A percentile compares a stretch with the other conserved stretches of the same genome.
phyloP scores from a whole-genome alignment of 2,797 vertebrate species.

The Zenarchopterus dispar region DNA sequence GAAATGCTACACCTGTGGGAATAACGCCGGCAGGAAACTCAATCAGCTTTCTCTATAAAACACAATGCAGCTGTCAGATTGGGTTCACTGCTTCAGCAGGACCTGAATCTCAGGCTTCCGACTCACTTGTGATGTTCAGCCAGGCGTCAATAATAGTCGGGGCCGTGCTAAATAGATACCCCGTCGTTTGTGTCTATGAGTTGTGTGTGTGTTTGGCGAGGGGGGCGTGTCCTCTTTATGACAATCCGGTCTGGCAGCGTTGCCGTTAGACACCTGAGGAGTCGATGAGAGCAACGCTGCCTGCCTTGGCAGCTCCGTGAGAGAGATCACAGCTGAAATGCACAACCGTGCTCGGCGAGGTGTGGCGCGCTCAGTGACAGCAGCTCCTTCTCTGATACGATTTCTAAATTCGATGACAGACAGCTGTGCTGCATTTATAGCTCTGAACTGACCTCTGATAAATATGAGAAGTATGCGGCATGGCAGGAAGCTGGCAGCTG shows the following conservation, averaged over 20 bases:
- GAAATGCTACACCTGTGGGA: slow-evolving; percentile 69
- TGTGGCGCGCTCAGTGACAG: slow-evolving; percentile 7
- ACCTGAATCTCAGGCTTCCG: slow-evolving; percentile 37
- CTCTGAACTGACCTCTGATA: slow-evolving; percentile 6
- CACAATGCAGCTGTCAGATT: slow-evolving; percentile 64
- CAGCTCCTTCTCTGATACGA: slow-evolving; percentile 20
- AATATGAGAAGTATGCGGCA: slow-evolving; percentile 16
- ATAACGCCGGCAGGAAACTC: slow-evolving; percentile 49
- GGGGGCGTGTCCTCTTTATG: neutral
- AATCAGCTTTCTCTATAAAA: slow-evolving; percentile 37
- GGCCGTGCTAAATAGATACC: slow-evolving; percentile 32
- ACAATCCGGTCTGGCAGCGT: slow-evolving; percentile 31
- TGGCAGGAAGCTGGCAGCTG: slow-evolving; percentile 25
- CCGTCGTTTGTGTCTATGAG: slow-evolving; percentile 27
- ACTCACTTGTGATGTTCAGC: slow-evolving; percentile 56
- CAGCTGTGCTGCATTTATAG: slow-evolving; percentile 25
- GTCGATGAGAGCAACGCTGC: slow-evolving; percentile 23
- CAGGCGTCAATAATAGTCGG: slow-evolving; percentile 19
- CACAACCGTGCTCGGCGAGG: slow-evolving; percentile 21
- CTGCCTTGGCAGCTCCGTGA: slow-evolving; percentile 45
- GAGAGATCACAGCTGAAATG: slow-evolving; percentile 24
- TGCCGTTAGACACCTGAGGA: slow-evolving; percentile 23
- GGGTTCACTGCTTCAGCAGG: slow-evolving; percentile 28
- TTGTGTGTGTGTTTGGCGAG: too few species aligned
- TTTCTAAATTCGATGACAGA: slow-evolving; percentile 36